phyloP scores from a whole-genome alignment of 2,113 vertebrate species.

The Thomomys bottae region DNA sequence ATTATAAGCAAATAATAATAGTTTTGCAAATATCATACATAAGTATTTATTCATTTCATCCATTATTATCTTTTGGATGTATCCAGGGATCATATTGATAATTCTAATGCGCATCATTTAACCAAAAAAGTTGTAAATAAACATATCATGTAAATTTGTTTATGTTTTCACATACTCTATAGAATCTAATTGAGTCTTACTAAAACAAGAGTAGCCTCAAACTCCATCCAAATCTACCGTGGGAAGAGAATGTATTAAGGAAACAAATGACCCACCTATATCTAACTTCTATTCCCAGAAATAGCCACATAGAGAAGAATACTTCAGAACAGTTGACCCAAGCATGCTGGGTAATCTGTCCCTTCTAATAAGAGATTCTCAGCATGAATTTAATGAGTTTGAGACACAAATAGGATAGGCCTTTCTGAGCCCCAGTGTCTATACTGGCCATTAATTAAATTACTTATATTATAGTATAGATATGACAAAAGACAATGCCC shows the following conservation, averaged over 20 bases:
- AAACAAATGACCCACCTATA: conserved; percentile 13
- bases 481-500: conserved; percentile 11
- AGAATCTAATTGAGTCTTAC: conserved; percentile 21
- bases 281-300: conserved; percentile 10
- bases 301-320: neutral
- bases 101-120: conserved; percentile 43
- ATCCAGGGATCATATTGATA: conserved; percentile 37
- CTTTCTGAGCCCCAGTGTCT: neutral
- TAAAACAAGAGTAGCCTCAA: neutral
- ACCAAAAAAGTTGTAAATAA: conserved; percentile 66
- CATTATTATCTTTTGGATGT: conserved; percentile 56
- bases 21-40: neutral
- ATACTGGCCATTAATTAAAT: conserved; percentile 46
- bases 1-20: neutral
- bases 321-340: neutral
- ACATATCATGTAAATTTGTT: conserved; percentile 50
- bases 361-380: neutral
- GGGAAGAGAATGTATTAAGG: neutral
- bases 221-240: neutral
- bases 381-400: conserved; percentile 16
- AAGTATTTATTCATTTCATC: conserved; percentile 17
- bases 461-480: neutral
- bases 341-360: neutral
- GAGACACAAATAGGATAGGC: neutral
- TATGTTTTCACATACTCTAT: conserved; percentile 50